Conservation (phyloP, 1,140 invertebrate genomes). For the Temnothorax curvispinosus region DNA sequence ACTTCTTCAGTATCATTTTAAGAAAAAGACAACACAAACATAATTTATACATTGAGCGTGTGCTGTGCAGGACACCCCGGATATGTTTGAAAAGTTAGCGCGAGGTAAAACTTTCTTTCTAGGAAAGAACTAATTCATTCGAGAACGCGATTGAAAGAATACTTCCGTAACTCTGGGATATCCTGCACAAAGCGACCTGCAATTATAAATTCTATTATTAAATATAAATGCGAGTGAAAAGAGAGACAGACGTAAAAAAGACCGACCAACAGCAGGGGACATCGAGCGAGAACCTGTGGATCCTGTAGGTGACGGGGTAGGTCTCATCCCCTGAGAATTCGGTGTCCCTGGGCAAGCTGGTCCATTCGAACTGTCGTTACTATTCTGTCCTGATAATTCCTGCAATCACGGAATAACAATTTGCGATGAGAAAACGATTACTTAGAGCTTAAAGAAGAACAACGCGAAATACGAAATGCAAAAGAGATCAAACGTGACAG, state of each 20-base stretch:
- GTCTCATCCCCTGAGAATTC: conserved; percentile 93
- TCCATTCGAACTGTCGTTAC: conserved; percentile 93
- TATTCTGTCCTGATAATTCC: conserved; percentile 94
- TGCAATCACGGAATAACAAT: conserved; percentile 77
- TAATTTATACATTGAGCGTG: conserved; percentile 14
- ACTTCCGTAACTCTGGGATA: background rate
- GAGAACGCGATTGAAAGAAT: background rate
- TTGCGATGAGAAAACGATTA: background rate
- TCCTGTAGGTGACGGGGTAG: conserved; percentile 96
- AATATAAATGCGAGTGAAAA: conserved; percentile 42
- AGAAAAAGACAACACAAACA: background rate
- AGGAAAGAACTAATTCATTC: background rate
- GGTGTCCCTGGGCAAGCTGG: conserved; percentile 90
- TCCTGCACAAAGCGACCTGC: conserved; percentile 85
- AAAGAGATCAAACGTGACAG: background rate
- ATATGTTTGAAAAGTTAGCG: background rate
- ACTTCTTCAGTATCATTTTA: background rate
- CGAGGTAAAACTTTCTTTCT: background rate
- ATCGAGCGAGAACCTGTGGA: conserved; percentile 97
- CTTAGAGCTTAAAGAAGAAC: background rate
- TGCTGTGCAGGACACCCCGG: background rate
- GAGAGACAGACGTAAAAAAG: conserved; percentile 61
- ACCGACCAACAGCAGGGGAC: conserved; percentile 97
- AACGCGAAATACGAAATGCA: background rate
- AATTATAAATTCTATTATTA: conserved; percentile 31